Conservation (phyloP, 2,888 invertebrate genomes). For the Agonum fuliginosum region DNA sequence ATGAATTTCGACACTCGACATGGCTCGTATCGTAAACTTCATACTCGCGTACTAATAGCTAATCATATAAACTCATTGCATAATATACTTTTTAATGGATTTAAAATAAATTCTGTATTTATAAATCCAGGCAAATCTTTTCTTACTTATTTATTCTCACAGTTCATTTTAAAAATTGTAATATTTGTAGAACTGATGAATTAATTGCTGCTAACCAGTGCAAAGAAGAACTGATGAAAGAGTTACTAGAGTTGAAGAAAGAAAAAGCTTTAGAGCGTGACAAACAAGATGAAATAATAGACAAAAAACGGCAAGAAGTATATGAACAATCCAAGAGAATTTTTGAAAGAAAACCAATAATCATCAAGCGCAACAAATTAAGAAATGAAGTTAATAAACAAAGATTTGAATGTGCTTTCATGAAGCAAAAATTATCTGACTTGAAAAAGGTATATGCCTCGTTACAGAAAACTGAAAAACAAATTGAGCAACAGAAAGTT, state of each 20-base stretch:
- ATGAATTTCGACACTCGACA: too few relatives aligned
- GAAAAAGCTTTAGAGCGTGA: not conserved
- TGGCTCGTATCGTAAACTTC: too few relatives aligned
- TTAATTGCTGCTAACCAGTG: not conserved
- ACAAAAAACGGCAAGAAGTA: not conserved
- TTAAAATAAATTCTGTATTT: too few relatives aligned
- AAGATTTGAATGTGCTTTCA: not conserved
- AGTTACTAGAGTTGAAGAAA: slow-evolving; percentile 3
- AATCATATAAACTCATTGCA: too few relatives aligned
- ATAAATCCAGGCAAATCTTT: too few relatives aligned
- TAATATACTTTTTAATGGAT: too few relatives aligned
- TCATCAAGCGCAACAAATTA: slow-evolving; percentile 9
- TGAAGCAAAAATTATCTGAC: not conserved
- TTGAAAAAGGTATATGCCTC: not conserved
- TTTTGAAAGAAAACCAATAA: not conserved
- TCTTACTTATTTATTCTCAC: too few relatives aligned
- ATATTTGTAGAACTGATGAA: slow-evolving; percentile 2
- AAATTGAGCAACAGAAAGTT: not conserved
- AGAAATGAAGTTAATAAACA: not conserved
- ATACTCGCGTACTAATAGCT: too few relatives aligned
- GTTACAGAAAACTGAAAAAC: not conserved
- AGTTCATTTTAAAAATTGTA: not conserved
- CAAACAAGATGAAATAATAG: not conserved
- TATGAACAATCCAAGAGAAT: slow-evolving; percentile 6
- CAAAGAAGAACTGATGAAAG: not conserved